These are phyloP conservation scores for Dicyrtomina minuta DNA, from an alignment of 2,888 invertebrate species.

Conservation along the genomic window DNA sequence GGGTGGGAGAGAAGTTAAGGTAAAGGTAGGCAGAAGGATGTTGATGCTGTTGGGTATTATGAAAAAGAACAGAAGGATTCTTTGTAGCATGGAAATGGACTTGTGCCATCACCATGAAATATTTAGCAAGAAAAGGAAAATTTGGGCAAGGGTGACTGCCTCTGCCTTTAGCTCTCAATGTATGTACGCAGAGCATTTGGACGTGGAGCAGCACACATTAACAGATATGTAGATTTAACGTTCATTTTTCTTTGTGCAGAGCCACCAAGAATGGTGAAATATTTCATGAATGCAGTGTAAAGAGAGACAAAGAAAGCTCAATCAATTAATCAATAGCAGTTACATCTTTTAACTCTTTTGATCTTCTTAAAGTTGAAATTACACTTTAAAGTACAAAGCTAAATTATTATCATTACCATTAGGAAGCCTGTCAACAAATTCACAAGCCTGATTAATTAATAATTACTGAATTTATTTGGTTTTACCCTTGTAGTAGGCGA, in stretches of 20 bases:
- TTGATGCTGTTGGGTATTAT: too few species aligned
- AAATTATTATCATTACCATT: too few species aligned
- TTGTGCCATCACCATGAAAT: conserved; percentile 25
- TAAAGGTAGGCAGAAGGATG: neutral
- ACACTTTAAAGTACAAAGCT: too few species aligned
- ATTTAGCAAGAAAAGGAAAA: conserved; percentile 15
- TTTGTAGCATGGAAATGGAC: conserved; percentile 12
- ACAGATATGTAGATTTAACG: neutral
- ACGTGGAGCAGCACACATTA: neutral
- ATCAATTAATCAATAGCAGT: too few species aligned
- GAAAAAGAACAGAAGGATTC: conserved; percentile 12
- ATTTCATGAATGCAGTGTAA: neutral
- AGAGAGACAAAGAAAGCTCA: neutral
- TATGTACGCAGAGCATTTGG: neutral
- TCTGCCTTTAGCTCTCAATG: neutral
- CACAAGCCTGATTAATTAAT: too few species aligned
- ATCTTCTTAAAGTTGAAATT: too few species aligned
- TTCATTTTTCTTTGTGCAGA: neutral
- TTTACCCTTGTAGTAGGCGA: too few species aligned
- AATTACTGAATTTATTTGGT: too few species aligned
- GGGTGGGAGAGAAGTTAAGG: neutral
- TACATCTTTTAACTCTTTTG: too few species aligned
- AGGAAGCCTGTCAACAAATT: too few species aligned
- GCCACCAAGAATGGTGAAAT: too few species aligned
- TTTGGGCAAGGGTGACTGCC: conserved; percentile 26